These are phyloP conservation scores for Centroberyx gerrardi DNA, from an alignment of 2,797 vertebrate species.

Conservation along the genomic window DNA sequence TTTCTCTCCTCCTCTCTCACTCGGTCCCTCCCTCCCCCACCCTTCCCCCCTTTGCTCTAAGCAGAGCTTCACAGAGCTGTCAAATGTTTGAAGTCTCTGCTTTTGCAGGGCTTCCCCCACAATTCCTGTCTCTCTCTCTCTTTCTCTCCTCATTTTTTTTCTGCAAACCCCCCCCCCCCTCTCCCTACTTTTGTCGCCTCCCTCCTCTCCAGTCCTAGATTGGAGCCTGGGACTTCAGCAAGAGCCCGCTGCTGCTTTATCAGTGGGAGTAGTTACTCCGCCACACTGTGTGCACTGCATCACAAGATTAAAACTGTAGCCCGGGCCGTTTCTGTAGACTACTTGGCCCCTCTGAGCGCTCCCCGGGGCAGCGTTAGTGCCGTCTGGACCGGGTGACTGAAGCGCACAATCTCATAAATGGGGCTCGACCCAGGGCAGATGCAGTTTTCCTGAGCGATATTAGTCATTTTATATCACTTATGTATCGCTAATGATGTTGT, in stretches of 20 bases:
- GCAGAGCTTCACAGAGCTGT: constrained; percentile 31
- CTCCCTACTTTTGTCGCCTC: constrained; percentile 27
- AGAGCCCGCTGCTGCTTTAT: constrained; percentile 26
- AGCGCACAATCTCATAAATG: constrained; percentile 6
- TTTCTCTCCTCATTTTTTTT: too few relatives aligned
- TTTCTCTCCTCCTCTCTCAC: constrained; percentile 29
- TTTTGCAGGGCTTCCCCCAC: constrained; percentile 29
- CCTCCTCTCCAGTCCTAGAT: constrained; percentile 12
- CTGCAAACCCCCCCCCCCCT: constrained; percentile 12
- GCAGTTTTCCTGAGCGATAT: constrained; percentile 23
- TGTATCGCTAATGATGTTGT: constrained; percentile 49
- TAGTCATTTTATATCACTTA: constrained; percentile 45
- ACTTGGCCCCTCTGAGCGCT: constrained; percentile 6
- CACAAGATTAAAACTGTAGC: constrained; percentile 24
- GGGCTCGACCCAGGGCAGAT: not conserved
- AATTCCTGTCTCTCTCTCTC: too few relatives aligned
- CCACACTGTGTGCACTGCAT: constrained; percentile 8
- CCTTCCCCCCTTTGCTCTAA: constrained; percentile 5
- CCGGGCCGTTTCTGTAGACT: constrained; percentile 10
- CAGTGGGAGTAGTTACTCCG: not conserved
- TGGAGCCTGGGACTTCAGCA: constrained; percentile 3
- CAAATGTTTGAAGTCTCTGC: constrained; percentile 55
- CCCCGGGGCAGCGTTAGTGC: constrained; percentile 2
- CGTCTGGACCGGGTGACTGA: constrained; percentile 5
- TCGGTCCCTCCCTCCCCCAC: not conserved